A percentile compares a stretch with the other conserved stretches of the same genome.
These are phyloP conservation scores for Semibalanus balanoides DNA, from an alignment of 1,140 invertebrate species.

Conservation along the genomic window DNA sequence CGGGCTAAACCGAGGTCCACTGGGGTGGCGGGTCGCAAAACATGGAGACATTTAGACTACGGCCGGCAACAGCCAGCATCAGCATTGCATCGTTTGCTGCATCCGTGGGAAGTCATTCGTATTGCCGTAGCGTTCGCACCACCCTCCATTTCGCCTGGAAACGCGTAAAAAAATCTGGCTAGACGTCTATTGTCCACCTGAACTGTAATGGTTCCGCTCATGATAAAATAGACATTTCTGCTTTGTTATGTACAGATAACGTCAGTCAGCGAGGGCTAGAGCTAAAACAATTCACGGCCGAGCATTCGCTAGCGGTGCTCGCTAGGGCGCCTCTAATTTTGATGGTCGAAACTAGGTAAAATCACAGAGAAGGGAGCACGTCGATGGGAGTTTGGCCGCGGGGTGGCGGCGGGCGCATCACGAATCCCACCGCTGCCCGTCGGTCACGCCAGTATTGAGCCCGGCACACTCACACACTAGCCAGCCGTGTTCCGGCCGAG, in stretches of 20 bases:
- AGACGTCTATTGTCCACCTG: background rate
- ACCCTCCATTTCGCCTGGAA: background rate
- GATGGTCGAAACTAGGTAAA: background rate
- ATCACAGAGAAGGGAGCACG: background rate
- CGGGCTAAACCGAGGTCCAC: background rate
- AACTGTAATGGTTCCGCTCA: background rate
- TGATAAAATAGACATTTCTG: constrained; percentile 2
- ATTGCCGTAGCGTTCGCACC: background rate
- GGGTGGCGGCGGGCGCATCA: too few species aligned
- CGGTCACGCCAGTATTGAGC: too few species aligned
- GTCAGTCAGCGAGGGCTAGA: background rate
- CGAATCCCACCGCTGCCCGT: too few species aligned
- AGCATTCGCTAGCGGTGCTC: background rate
- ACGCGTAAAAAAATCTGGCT: background rate
- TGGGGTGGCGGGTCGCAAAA: background rate
- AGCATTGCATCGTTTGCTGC: background rate
- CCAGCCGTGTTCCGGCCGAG: too few species aligned
- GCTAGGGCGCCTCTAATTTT: background rate
- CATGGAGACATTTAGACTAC: too few species aligned
- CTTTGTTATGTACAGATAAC: background rate
- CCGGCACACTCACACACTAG: too few species aligned
- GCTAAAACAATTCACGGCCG: background rate
- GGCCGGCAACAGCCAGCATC: background rate
- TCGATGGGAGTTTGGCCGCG: too few species aligned
- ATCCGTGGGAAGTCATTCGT: background rate